Base-by-base conservation (phyloP, 2,888 invertebrate genomes). In the Abscondita cerata region DNA sequence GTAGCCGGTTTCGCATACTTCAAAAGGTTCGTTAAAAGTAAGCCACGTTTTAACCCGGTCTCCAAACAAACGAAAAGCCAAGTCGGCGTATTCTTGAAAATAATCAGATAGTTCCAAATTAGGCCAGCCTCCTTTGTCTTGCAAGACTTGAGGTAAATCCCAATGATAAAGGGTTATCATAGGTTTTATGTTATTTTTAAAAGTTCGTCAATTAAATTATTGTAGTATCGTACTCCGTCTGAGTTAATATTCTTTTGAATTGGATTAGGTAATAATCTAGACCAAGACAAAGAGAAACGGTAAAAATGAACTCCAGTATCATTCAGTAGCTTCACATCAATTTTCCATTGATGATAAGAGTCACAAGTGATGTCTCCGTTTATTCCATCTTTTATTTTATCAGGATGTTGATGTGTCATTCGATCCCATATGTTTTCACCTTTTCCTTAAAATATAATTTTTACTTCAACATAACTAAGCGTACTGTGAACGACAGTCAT, bases 21-120 rank as follows among this genome's bases (percentile, higher is more conserved):
- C 81, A 81, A 83, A 84, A 1, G 92, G 91, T 74, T 92, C 92
- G 74, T 92, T 92, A 67, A 92, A 85, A 0, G 92, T 92, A 9
- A 90, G 85, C 92, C 92, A 92, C 62, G 15, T 48, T 25, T 52
- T 52, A 6, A 90, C 87, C 73, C 86, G 84, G 67, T 84, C 83
- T 0, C 85, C 89, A 67, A 85, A 88, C 72, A 86, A 80, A 53
- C 84, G 83, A 65, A 85, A 84, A 11, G 83, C 74, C 38, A 87
- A 81, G 69, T 78, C 78, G 0, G 86, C 85, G 58, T 85, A 87
- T 66, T 85, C 84, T 2, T 78, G 79, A 70, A 85, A 88, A 19
- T 36, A 41, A 2, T 19, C 20, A 5, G 38, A 20, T 11, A 52
- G n/a, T 12, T 5, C n/a, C 1, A 16, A 11, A 19, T 36, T 55